phyloP scores from a whole-genome alignment of 2,113 vertebrate species.

The Phainopepla nitens region DNA sequence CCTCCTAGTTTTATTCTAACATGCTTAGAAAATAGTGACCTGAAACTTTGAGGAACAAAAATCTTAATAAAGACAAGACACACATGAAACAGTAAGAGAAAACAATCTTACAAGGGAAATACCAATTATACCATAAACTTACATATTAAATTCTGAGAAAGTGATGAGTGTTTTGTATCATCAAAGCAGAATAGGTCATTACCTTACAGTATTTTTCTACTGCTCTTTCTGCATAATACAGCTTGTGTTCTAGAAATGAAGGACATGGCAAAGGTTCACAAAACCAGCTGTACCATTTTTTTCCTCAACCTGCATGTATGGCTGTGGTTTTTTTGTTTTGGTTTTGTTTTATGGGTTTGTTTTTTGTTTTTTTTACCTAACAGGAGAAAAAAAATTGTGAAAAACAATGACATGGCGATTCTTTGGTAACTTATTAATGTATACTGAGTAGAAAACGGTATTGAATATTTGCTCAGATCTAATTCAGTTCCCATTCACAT shows the following conservation, averaged over 20 bases:
- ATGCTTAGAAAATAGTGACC: not conserved
- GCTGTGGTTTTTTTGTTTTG: not conserved
- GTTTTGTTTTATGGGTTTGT: no score
- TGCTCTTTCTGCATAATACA: not conserved
- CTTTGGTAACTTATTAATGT: not conserved
- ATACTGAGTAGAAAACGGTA: not conserved
- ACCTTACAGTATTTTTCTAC: not conserved
- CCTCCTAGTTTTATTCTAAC: not conserved
- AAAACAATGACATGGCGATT: not conserved
- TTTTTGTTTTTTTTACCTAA: not conserved
- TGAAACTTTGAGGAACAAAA: not conserved
- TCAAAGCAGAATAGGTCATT: not conserved
- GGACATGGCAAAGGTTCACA: not conserved
- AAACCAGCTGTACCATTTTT: not conserved
- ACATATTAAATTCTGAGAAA: not conserved
- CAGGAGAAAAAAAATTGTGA: not conserved
- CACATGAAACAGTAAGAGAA: not conserved
- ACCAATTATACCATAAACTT: not conserved
- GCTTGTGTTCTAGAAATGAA: not conserved
- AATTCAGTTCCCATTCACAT: not conserved
- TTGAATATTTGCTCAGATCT: not conserved
- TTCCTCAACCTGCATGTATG: not conserved
- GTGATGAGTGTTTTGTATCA: not conserved
- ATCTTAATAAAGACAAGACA: not conserved
- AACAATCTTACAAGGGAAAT: not conserved